These are phyloP conservation scores for Apaloderma vittatum DNA, from an alignment of 2,113 vertebrate species.

Conservation along the genomic window DNA sequence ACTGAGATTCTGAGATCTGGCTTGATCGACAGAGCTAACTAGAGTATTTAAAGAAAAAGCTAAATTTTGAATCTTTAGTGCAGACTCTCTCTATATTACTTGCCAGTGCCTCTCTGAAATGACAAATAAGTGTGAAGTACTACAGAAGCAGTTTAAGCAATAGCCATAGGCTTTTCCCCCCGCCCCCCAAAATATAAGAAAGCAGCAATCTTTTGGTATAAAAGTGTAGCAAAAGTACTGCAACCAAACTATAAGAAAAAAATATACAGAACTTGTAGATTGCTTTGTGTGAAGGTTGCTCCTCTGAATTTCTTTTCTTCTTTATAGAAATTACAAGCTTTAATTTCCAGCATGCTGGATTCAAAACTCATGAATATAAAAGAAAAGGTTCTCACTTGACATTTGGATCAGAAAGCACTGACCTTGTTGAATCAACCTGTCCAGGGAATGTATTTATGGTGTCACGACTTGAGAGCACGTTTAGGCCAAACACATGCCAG, in stretches of 20 bases:
- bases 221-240: neutral
- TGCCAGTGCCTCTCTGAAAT: neutral
- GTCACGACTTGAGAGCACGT: neutral
- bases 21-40: accelerated
- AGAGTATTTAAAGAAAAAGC: neutral
- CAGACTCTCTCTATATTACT: neutral
- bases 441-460: neutral
- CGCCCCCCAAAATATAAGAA: neutral
- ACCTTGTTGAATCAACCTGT: neutral
- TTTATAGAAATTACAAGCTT: neutral
- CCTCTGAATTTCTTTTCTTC: neutral
- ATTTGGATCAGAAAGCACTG: neutral
- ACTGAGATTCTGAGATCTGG: neutral
- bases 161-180: neutral
- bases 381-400: neutral
- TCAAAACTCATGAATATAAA: neutral
- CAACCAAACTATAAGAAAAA: neutral
- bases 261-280: neutral
- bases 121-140: neutral
- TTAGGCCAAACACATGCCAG: neutral
- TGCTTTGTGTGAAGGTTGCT: neutral
- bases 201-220: neutral
- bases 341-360: neutral
- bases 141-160: neutral
- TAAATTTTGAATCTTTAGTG: neutral